These are phyloP conservation scores for Galleria mellonella DNA, from an alignment of 1,140 invertebrate species.

Conservation along the genomic window DNA sequence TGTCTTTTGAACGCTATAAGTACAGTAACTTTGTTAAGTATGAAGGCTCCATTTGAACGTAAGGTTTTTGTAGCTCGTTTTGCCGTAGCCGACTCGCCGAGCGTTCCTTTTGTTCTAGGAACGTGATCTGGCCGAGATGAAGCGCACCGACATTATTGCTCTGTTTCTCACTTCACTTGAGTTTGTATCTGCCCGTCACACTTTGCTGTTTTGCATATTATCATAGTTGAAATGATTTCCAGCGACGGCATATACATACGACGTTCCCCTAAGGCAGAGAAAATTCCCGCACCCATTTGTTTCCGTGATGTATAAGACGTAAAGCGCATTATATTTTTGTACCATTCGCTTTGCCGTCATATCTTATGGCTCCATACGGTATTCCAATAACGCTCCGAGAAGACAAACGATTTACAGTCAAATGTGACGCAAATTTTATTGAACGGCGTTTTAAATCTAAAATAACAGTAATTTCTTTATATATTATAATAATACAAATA, in stretches of 20 bases:
- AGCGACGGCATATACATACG: conserved; percentile 24
- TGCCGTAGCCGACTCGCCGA: conserved; percentile 44
- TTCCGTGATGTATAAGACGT: conserved; percentile 47
- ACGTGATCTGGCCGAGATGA: conserved; percentile 66
- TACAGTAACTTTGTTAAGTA: conserved; percentile 54
- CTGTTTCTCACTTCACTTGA: conserved; percentile 48
- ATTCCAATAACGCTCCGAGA: conserved; percentile 45
- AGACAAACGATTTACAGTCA: conserved; percentile 46
- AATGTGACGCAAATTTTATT: conserved; percentile 44
- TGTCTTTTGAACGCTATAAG: conserved; percentile 30
- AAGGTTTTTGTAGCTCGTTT: conserved; percentile 51
- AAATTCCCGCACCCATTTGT: conserved; percentile 47
- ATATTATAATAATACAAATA: too few species aligned
- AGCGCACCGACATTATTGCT: conserved; percentile 57
- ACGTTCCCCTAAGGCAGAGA: conserved; percentile 23
- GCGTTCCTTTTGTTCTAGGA: conserved; percentile 60
- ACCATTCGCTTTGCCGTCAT: conserved; percentile 39
- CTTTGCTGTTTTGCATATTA: conserved; percentile 40
- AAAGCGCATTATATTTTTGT: conserved; percentile 49
- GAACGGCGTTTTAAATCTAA: conserved; percentile 13
- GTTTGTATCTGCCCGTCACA: conserved; percentile 52
- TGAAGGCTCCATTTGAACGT: conserved; percentile 63
- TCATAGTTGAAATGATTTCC: conserved; percentile 44
- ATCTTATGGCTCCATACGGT: conserved; percentile 44
- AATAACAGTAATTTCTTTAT: conserved; percentile 12